Conservation (phyloP, 2,113 vertebrate genomes). For the Chionis minor region DNA sequence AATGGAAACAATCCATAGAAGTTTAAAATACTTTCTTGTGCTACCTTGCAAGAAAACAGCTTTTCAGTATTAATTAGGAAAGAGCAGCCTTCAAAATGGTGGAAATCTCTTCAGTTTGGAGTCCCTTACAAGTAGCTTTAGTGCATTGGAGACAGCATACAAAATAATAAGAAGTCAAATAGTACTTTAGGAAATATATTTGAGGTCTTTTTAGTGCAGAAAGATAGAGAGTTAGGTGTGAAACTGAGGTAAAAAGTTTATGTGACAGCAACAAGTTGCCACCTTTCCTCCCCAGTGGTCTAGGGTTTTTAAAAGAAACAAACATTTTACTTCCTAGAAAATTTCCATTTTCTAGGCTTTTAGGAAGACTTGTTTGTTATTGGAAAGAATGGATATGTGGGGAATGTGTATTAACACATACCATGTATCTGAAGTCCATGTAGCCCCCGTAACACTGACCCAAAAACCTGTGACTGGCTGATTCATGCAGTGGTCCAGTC, state of each 20-base stretch:
- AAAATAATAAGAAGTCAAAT: background rate
- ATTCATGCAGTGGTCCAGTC: background rate
- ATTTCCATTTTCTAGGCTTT: background rate
- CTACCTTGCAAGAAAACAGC: constrained; percentile 1
- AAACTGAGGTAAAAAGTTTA: background rate
- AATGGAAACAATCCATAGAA: constrained; percentile 16
- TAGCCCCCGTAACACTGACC: background rate
- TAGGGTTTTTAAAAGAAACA: background rate
- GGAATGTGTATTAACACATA: background rate
- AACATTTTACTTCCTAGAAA: background rate
- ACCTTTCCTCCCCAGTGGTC: background rate
- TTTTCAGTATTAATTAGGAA: background rate
- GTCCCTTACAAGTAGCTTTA: background rate
- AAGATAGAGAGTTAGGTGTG: background rate
- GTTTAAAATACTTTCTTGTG: constrained; percentile 34
- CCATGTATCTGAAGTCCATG: background rate
- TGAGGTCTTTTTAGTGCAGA: background rate
- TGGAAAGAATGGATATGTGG: background rate
- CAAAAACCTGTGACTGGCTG: background rate
- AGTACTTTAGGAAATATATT: background rate
- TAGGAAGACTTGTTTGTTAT: background rate
- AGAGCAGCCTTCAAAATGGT: background rate
- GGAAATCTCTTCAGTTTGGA: background rate
- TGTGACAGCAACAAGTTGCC: background rate
- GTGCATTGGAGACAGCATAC: background rate